phyloP scores from a whole-genome alignment of 2,888 invertebrate genomes.

The Macrophya alboannulata region DNA sequence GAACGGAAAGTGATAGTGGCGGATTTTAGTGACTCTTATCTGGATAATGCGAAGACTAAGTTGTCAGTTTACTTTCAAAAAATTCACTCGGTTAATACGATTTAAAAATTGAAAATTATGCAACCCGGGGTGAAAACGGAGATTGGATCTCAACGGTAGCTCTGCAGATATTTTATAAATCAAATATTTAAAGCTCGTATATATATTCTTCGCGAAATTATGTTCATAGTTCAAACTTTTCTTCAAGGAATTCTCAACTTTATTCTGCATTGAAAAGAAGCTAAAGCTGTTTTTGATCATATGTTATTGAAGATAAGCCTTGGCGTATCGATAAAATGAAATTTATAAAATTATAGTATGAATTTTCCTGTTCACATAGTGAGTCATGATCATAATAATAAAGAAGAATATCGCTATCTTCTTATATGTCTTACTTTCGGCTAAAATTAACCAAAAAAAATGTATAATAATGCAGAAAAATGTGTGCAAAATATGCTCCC shows the following conservation, averaged over 20 bases:
- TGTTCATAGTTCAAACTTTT: background rate
- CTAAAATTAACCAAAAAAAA: constrained; percentile 36
- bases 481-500: background rate
- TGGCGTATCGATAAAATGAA: background rate
- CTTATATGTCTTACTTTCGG: background rate
- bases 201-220: background rate
- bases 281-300: background rate
- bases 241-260: background rate
- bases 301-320: background rate
- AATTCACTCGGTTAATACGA: constrained; percentile 8
- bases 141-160: background rate
- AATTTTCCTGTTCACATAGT: background rate
- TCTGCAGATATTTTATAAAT: background rate
- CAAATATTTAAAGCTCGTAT: background rate
- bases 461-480: constrained; percentile 26
- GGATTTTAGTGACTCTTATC: background rate
- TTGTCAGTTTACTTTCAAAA: background rate
- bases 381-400: background rate
- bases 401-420: constrained; percentile 8
- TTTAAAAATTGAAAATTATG: background rate
- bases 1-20: constrained; percentile 7
- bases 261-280: background rate
- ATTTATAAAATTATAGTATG: background rate
- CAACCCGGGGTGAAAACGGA: background rate
- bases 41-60: constrained; percentile 15